Base-by-base conservation (phyloP, 2,888 invertebrate species). In the Cabera pusaria region DNA sequence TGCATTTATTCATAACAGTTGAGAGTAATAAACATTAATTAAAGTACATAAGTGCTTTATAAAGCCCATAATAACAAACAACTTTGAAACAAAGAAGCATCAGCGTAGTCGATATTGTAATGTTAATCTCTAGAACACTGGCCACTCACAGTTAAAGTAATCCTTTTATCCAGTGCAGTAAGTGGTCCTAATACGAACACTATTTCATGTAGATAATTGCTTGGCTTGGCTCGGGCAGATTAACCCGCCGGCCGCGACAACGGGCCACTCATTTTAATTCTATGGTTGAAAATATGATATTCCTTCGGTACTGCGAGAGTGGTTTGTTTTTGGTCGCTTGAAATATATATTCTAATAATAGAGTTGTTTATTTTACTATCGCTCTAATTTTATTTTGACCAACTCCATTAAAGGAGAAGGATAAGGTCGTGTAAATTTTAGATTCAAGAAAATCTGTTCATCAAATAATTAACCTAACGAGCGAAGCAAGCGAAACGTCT, bases 131-230 rank as follows among this genome's bases (percentile, higher is more conserved):
- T 59, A 57, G 61, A 71, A 64, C 60, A 67, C 57, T 60, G 63
- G 72, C 73, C 73, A 81, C 74, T 82, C 76, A 77, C 72, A 64
- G 72, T 72, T 70, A 65, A 62, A 62, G 65, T 83, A 78, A 85
- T 80, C 83, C 75, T 69, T 72, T 75, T 78, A 85, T 75, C 79
- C 70, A 46, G 71, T 68, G 75, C 78, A 66, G 79, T 83, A 81
- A 84, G 77, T 78, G 76, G 71, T 74, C 54, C 75, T 80, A 83
- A 82, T 80, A 74, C 77, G 59, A 67, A 62, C 78, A 78, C 77
- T 81, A 85, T 83, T 85, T 85, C 74, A 80, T 74, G 70, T 72
- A 80, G 84, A 84, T 86, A 85, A 86, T 85, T 86, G 82, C 76
- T 74, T 72, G 74, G 77, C 72, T 66, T 69, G 73, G 65, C 64